These are phyloP conservation scores for Steinernema feltiae DNA, from an alignment of 1,140 invertebrate genomes.

Conservation along the genomic window DNA sequence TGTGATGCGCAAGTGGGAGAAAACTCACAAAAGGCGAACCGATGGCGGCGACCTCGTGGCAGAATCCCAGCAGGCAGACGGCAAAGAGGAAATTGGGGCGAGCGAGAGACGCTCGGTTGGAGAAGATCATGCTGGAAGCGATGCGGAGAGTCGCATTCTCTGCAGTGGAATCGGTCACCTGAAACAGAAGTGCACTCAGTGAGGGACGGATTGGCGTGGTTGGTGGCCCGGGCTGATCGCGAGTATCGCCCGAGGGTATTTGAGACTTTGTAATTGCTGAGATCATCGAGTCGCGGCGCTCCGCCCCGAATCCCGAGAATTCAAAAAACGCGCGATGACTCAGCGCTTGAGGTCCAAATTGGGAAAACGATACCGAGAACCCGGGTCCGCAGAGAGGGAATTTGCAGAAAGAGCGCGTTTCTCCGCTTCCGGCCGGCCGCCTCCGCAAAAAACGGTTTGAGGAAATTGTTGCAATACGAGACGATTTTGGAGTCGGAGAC, in stretches of 20 bases:
- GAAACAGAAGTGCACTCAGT: slow-evolving; percentile 6
- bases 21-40: not conserved
- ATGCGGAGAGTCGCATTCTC: not conserved
- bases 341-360: not conserved
- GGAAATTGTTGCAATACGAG: not conserved
- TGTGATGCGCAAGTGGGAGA: not conserved
- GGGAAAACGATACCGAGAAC: not conserved
- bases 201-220: not conserved
- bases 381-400: not conserved
- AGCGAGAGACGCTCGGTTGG: not conserved
- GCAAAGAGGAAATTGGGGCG: not conserved
- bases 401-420: too few species aligned
- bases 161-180: not conserved
- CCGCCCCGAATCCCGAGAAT: slow-evolving; percentile 3
- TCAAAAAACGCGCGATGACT: slow-evolving; percentile 7
- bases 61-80: not conserved
- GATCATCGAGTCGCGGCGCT: not conserved
- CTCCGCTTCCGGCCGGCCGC: not conserved
- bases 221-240: not conserved
- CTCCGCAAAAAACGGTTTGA: not conserved
- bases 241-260: not conserved
- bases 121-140: not conserved
- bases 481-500: not conserved
- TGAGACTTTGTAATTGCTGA: not conserved
- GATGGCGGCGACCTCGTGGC: not conserved